Percentiles rank a stretch among this genome's conserved stretches.
These are phyloP conservation scores for Oncorhynchus clarkii DNA, from an alignment of 2,113 vertebrate genomes.

Conservation along the genomic window DNA sequence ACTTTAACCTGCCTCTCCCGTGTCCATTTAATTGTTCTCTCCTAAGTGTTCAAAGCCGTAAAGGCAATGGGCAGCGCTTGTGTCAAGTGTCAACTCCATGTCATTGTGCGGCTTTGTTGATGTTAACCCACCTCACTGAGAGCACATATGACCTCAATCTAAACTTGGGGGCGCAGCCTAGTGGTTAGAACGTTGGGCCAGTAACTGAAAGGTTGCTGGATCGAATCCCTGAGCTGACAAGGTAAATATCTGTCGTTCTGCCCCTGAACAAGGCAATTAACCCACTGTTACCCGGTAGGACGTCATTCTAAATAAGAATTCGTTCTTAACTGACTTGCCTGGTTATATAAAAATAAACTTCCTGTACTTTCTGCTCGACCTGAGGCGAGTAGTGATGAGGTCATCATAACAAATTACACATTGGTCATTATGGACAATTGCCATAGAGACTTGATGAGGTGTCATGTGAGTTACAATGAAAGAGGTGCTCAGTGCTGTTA, in stretches of 20 bases:
- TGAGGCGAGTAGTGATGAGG: not conserved
- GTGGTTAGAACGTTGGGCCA: too few species aligned
- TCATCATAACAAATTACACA: not conserved
- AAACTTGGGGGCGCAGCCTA: too few species aligned
- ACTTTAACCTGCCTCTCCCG: not conserved
- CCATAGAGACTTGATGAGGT: not conserved
- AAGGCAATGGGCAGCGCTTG: not conserved
- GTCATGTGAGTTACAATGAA: not conserved
- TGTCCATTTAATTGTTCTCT: not conserved
- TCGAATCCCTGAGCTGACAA: too few species aligned
- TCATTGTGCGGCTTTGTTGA: not conserved
- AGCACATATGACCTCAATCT: not conserved
- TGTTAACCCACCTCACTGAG: not conserved
- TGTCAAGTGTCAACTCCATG: not conserved
- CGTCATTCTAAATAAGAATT: too few species aligned
- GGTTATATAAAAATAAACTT: too few species aligned
- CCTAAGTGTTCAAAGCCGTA: not conserved
- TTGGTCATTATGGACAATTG: not conserved
- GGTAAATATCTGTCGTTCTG: too few species aligned
- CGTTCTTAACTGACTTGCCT: too few species aligned
- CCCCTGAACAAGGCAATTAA: too few species aligned
- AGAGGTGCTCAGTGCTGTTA: not conserved
- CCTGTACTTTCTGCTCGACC: not conserved
- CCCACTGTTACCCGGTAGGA: too few species aligned
- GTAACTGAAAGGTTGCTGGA: too few species aligned